Evolutionary conservation across 1,140 invertebrate genomes (phyloP).

Genomic region (Drosophila sulfurigaster): DNA sequence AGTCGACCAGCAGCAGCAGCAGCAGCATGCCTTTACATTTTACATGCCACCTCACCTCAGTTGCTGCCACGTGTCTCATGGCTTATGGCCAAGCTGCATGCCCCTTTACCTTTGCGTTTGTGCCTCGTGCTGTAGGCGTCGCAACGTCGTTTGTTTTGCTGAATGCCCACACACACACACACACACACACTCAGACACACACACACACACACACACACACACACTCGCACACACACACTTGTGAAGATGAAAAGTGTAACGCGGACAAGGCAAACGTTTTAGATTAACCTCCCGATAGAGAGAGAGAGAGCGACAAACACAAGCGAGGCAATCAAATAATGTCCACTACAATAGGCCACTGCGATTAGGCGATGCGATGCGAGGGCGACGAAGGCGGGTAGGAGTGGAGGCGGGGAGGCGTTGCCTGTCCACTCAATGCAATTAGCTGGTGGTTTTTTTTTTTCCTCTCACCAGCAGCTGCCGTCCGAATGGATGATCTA

Average conservation of each 20-base stretch:
- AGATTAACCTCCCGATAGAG: constrained; percentile 66
- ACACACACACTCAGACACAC: not conserved
- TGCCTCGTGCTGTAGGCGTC: constrained; percentile 25
- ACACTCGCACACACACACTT: not conserved
- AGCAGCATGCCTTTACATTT: constrained; percentile 41
- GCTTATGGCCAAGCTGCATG: constrained; percentile 5
- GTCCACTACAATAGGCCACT: not conserved
- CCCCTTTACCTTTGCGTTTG: not conserved
- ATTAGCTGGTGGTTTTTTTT: constrained; percentile 50
- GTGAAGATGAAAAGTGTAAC: constrained; percentile 51
- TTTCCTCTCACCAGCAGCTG: constrained; percentile 50
- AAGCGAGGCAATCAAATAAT: constrained; percentile 29
- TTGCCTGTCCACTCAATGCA: constrained; percentile 72
- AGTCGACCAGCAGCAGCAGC: constrained; percentile 46
- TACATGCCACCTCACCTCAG: not conserved
- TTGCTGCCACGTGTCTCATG: constrained; percentile 31
- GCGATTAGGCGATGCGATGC: not conserved
- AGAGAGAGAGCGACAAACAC: not conserved
- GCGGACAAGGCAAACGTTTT: constrained; percentile 59
- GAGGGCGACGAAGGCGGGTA: not conserved
- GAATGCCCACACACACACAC: constrained; percentile 58
- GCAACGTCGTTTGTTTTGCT: constrained; percentile 63
- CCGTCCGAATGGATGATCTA: constrained; percentile 50
- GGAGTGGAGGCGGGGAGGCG: constrained; percentile 35
- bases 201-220: not conserved